Conservation (phyloP, 2,113 vertebrate species). For the Takifugu bimaculatus region DNA sequence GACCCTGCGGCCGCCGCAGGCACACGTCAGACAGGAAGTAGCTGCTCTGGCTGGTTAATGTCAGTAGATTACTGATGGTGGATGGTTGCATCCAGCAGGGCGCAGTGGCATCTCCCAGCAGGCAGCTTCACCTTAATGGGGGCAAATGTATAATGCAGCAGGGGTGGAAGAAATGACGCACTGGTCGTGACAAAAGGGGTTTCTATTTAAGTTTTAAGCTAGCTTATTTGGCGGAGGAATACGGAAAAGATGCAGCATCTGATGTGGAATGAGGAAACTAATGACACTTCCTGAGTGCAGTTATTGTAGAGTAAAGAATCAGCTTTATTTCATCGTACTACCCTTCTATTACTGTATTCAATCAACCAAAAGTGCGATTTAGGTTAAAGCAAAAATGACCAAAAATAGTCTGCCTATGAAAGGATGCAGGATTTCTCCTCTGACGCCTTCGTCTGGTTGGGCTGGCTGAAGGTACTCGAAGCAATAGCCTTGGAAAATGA, state of each 20-base stretch:
- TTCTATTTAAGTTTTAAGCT: not conserved
- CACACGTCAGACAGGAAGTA: slow-evolving; percentile 40
- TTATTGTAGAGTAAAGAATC: too few relatives aligned
- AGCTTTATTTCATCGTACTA: too few relatives aligned
- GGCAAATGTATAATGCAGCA: slow-evolving; percentile 34
- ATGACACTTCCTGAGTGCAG: too few relatives aligned
- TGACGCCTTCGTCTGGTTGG: not conserved
- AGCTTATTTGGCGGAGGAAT: too few relatives aligned
- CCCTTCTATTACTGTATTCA: not conserved
- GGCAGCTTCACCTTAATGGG: slow-evolving; percentile 35
- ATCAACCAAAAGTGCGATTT: not conserved
- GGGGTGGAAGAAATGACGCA: slow-evolving; percentile 22
- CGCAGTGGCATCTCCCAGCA: slow-evolving; percentile 41
- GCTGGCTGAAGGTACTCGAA: too few relatives aligned
- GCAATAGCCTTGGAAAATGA: not conserved
- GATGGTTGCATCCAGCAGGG: slow-evolving; percentile 41
- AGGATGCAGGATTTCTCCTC: slow-evolving; percentile 31
- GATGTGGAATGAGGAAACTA: too few relatives aligned
- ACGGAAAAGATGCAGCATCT: too few relatives aligned
- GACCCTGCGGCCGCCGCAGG: slow-evolving; percentile 20
- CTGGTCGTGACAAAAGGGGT: slow-evolving; percentile 6
- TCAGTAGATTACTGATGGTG: slow-evolving; percentile 50
- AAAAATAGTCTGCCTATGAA: slow-evolving; percentile 9
- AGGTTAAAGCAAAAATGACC: not conserved
- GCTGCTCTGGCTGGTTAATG: slow-evolving; percentile 47